A percentile compares a stretch with the other conserved stretches of the same genome.
Evolutionary conservation across 2,888 invertebrate species (phyloP).

Genomic region (Nasonia oneida): DNA sequence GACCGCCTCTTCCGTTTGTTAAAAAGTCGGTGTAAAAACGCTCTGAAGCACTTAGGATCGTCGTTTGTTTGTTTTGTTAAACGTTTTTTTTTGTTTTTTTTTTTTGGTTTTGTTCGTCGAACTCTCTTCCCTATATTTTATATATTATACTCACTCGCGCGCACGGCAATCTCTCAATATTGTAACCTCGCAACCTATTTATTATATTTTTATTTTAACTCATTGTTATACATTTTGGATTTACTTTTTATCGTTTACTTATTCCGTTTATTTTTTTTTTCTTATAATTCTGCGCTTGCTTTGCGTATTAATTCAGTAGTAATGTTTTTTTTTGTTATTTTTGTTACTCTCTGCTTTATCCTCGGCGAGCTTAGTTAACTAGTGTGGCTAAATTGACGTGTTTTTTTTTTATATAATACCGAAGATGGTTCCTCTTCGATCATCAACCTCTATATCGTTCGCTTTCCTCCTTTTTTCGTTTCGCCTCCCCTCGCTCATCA

Average conservation of each 20-base stretch:
- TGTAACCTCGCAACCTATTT: conserved; percentile 8
- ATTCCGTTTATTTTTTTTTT: conserved; percentile 28
- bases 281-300: conserved; percentile 27
- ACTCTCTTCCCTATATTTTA: not conserved
- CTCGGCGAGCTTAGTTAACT: conserved; percentile 72
- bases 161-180: not conserved
- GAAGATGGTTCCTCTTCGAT: conserved; percentile 67
- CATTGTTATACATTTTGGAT: conserved; percentile 10
- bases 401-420: conserved; percentile 70
- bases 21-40: conserved; percentile 63
- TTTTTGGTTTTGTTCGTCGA: not conserved
- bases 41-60: conserved; percentile 63
- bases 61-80: conserved; percentile 40
- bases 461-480: not conserved
- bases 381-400: conserved; percentile 79
- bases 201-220: not conserved
- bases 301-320: conserved; percentile 20
- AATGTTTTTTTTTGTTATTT: conserved; percentile 56
- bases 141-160: conserved; percentile 12
- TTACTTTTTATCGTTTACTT: conserved; percentile 27
- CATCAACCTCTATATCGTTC: not conserved
- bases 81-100: conserved; percentile 4
- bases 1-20: conserved; percentile 46
- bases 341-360: conserved; percentile 55
- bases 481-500: not conserved